Evolutionary conservation across 1,140 invertebrate species (phyloP).

Genomic region (Diachasmimorpha longicaudata): DNA sequence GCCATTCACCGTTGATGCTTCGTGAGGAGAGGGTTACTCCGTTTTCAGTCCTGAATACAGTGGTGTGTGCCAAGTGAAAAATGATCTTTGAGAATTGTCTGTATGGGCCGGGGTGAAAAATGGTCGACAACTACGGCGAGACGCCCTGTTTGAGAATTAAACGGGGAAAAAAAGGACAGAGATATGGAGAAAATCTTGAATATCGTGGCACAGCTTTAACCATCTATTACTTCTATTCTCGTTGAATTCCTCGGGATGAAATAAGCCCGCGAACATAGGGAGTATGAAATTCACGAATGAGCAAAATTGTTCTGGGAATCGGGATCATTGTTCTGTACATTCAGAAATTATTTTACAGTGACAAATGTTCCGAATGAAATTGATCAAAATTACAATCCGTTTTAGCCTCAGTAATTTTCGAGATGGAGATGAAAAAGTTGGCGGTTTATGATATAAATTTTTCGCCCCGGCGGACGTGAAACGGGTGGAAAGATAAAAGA

Average conservation of each 20-base stretch:
- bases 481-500: too few relatives aligned
- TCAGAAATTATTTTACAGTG: too few relatives aligned
- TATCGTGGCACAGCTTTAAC: not conserved
- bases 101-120: slow-evolving; percentile 20
- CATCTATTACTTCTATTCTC: not conserved
- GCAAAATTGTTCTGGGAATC: too few relatives aligned
- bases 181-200: not conserved
- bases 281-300: too few relatives aligned
- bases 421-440: too few relatives aligned
- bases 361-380: too few relatives aligned
- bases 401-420: too few relatives aligned
- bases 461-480: too few relatives aligned
- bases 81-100: slow-evolving; percentile 26
- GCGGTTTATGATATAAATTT: too few relatives aligned
- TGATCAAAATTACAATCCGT: too few relatives aligned
- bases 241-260: not conserved
- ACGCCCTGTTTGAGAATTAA: not conserved
- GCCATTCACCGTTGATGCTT: slow-evolving; percentile 17
- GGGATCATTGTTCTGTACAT: too few relatives aligned
- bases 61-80: slow-evolving; percentile 23
- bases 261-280: not conserved
- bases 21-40: slow-evolving; percentile 15
- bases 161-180: not conserved
- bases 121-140: not conserved
- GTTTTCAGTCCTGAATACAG: slow-evolving; percentile 3